Base-by-base conservation (phyloP, 2,113 vertebrate genomes). In the Synodontis membranacea region DNA sequence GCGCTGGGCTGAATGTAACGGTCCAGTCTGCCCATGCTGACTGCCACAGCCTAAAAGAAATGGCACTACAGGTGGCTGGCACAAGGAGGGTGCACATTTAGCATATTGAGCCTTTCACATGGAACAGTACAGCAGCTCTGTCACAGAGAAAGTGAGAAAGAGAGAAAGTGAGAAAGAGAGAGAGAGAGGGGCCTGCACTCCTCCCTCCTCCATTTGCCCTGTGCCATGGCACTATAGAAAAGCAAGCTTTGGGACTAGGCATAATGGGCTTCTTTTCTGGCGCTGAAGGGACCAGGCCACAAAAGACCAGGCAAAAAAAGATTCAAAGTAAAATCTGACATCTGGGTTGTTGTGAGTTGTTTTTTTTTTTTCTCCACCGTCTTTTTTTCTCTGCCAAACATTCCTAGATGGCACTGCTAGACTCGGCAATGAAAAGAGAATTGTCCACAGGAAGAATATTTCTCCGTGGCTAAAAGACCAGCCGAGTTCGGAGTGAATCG, bases 31-130 rank as follows among this genome's bases (percentile, higher is more conserved):
- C 60, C 86, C 83, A 84, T 82, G 86, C 86, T 70, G 89, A 87
- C 75, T 83, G 89, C 70, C 76, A 80, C 80, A 64, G 81, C 80
- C 84, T 81, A 75, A 86, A 89, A 89, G 89, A 91, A 91, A 88
- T 74, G 86, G 76, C 89, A 85, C 91, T 89, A 91, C 91, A 91
- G 91, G 91, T 92, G 90, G 91, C 88, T 88, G 90, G 90, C 88
- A 90, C 89, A 88, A 89, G 84, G 80, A 84, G 81, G 76, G 80
- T 56, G 84, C 84, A 79, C 44, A 52, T 89, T 90, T 88, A 89
- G 86, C 91, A 90, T 92, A 87, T 88, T 86, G 90, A 84, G 80
- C 88, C 83, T 91, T 92, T 92, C 87, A 89, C 82, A 74, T 44
- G 76, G 85, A 88, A 88, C 64, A 89, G 85, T 87, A 88, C 80